These are phyloP conservation scores for Danio aesculapii DNA, from an alignment of 2,797 vertebrate species.

Conservation along the genomic window DNA sequence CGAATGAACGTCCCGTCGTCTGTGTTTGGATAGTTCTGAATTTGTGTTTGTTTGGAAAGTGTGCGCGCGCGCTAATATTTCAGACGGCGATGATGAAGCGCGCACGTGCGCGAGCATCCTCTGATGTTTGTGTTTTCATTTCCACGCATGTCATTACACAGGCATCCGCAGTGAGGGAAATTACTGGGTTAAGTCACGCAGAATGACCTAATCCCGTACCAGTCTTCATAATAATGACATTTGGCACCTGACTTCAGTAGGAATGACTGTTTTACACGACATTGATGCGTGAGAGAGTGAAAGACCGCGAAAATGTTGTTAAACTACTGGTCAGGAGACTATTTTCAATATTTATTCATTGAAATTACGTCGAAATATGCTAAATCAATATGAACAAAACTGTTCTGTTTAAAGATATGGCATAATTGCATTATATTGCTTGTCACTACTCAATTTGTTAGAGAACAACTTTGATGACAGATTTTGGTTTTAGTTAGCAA, in stretches of 20 bases:
- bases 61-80: slow-evolving; percentile 29
- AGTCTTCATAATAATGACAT: slow-evolving; percentile 29
- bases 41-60: slow-evolving; percentile 15
- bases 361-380: too few relatives aligned
- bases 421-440: too few relatives aligned
- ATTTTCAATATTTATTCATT: too few relatives aligned
- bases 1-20: not conserved
- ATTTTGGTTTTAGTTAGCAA: not conserved
- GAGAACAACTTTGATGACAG: not conserved
- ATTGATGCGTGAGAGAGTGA: not conserved
- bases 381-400: not conserved
- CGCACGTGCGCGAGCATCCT: slow-evolving; percentile 27
- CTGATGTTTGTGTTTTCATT: slow-evolving; percentile 1
- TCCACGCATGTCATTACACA: slow-evolving; percentile 30
- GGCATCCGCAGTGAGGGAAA: slow-evolving; percentile 17
- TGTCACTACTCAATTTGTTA: not conserved
- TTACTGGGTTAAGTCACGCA: slow-evolving; percentile 42
- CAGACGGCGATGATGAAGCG: not conserved
- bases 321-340: not conserved
- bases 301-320: not conserved
- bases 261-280: not conserved
- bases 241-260: not conserved
- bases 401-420: not conserved
- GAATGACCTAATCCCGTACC: slow-evolving; percentile 3
- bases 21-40: not conserved